Evolutionary conservation across 2,888 invertebrate genomes (phyloP).

Genomic region (Drosophila eohydei): DNA sequence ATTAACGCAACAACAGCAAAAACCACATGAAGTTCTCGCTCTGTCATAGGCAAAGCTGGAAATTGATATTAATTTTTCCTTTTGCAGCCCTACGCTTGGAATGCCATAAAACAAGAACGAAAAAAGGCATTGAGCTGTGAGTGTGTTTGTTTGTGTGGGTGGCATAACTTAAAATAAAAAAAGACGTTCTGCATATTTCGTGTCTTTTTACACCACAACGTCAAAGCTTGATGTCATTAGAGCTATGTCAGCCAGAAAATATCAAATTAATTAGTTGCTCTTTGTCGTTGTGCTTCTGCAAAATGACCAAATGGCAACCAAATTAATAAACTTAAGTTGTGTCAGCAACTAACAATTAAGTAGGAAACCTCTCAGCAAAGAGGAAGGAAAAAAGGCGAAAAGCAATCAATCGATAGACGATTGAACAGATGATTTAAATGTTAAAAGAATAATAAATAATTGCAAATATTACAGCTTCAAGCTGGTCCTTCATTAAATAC

Average conservation of each 20-base stretch:
- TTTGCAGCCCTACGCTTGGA: conserved; percentile 51
- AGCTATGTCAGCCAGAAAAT: conserved; percentile 45
- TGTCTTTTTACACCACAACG: conserved; percentile 53
- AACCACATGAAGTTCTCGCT: conserved; percentile 34
- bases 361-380: neutral
- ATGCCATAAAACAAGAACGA: conserved; percentile 63
- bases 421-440: too few species aligned
- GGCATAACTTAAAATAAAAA: conserved; percentile 20
- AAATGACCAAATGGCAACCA: conserved; percentile 15
- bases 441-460: too few species aligned
- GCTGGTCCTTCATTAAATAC: too few species aligned
- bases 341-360: neutral
- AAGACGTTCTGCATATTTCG: conserved; percentile 42
- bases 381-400: neutral
- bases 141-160: conserved; percentile 13
- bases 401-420: too few species aligned
- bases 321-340: conserved; percentile 11
- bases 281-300: conserved; percentile 45
- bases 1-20: conserved; percentile 12
- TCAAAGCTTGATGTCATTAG: conserved; percentile 37
- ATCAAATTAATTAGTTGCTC: conserved; percentile 74
- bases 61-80: conserved; percentile 77
- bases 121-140: conserved; percentile 34
- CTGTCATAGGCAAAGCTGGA: conserved; percentile 71
- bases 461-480: too few species aligned